Evolutionary conservation across 2,113 vertebrate genomes (phyloP).

Genomic region (Pterocles gutturalis): DNA sequence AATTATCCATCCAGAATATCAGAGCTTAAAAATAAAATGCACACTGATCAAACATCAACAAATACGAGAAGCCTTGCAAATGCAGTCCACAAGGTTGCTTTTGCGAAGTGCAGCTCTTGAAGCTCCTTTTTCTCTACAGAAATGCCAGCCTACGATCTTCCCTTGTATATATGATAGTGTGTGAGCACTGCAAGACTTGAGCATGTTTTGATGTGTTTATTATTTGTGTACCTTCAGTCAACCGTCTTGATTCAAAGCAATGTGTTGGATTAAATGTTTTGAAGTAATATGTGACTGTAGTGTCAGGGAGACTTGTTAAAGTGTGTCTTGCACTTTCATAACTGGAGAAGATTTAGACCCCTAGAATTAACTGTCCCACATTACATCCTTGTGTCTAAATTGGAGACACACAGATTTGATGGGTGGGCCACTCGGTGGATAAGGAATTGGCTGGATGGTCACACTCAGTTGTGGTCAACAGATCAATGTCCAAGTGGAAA

Average conservation of each 20-base stretch:
- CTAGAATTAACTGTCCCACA: not conserved
- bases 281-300: not conserved
- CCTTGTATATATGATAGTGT: not conserved
- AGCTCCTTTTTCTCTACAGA: not conserved
- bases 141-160: not conserved
- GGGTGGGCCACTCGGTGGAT: no score
- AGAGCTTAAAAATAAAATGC: not conserved
- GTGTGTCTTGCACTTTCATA: not conserved
- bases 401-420: no score
- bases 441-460: no score
- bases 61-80: not conserved
- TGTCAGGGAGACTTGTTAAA: not conserved
- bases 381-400: no score
- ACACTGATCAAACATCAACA: not conserved
- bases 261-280: not conserved
- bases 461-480: no score
- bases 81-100: not conserved
- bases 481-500: no score
- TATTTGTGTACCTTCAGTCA: not conserved
- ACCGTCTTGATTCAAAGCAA: not conserved
- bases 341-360: not conserved
- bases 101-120: not conserved
- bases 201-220: not conserved
- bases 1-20: not conserved
- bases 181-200: not conserved